phyloP scores from a whole-genome alignment of 2,888 invertebrate species.

The Pseudeuparius sepicola region DNA sequence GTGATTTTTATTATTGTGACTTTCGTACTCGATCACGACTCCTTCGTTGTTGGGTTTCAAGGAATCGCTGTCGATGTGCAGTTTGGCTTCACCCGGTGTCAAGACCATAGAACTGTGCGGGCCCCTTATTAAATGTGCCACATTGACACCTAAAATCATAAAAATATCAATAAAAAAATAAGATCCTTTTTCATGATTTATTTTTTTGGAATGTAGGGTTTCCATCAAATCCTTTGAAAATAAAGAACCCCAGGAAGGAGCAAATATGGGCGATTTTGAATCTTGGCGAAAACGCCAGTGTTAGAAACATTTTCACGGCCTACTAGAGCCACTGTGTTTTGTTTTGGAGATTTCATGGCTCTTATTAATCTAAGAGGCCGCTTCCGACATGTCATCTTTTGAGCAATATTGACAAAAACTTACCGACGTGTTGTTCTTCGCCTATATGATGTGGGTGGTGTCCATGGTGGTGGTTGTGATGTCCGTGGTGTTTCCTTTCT shows the following conservation, averaged over 20 bases:
- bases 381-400: no score
- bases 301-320: no score
- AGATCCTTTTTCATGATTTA: no score
- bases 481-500: constrained; percentile 12
- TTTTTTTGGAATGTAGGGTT: no score
- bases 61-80: constrained; percentile 50
- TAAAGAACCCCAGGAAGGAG: no score
- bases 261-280: no score
- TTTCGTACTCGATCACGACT: constrained; percentile 45
- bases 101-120: constrained; percentile 48
- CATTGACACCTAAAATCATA: constrained; percentile 25
- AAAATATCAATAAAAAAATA: constrained; percentile 13
- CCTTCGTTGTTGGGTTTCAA: constrained; percentile 51
- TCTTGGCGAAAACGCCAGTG: no score
- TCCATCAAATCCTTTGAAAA: no score
- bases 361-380: no score
- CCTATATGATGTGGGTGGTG: constrained; percentile 33
- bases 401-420: constrained; percentile 7
- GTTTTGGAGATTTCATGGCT: no score
- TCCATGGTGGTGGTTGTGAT: constrained; percentile 18
- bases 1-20: constrained; percentile 21
- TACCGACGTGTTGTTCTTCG: constrained; percentile 35
- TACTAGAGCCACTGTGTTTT: no score
- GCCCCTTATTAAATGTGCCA: constrained; percentile 42
- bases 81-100: constrained; percentile 44